phyloP scores from a whole-genome alignment of 2,113 vertebrate genomes.

The Cardinalis cardinalis region DNA sequence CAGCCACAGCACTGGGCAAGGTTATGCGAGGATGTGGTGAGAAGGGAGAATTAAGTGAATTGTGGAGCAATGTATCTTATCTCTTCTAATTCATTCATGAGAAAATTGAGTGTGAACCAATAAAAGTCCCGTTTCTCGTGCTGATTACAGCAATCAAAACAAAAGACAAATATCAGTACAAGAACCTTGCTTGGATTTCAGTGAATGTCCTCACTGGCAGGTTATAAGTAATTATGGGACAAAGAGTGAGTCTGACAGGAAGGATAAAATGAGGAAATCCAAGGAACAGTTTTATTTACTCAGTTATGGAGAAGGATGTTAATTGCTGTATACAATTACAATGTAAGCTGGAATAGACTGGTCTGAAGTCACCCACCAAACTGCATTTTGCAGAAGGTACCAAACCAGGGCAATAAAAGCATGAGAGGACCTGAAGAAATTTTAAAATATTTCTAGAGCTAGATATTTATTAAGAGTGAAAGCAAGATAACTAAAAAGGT shows the following conservation, averaged over 20 bases:
- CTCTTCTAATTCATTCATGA: background rate
- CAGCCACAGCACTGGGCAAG: accelerated
- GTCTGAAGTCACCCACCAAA: background rate
- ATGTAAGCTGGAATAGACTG: background rate
- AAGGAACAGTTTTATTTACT: background rate
- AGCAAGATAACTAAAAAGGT: background rate
- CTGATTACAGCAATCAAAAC: background rate
- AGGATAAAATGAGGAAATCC: background rate
- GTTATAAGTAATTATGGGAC: background rate
- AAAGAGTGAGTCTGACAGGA: background rate
- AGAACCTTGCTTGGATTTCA: background rate
- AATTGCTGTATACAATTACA: background rate
- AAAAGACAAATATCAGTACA: background rate
- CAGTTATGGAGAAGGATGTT: background rate
- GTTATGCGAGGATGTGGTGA: accelerated
- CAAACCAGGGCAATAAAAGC: background rate
- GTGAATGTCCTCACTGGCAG: background rate
- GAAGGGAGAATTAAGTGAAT: background rate
- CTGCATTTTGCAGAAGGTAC: background rate
- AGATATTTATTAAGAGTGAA: background rate
- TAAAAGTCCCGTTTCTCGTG: background rate
- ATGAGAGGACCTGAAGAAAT: background rate
- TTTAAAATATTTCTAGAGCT: background rate
- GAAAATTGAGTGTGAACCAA: background rate
- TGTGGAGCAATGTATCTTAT: accelerated